A percentile compares a stretch with the other conserved stretches of the same genome.
phyloP scores from a whole-genome alignment of 2,113 vertebrate species.

The Cryptomyrus ogoouensis region DNA sequence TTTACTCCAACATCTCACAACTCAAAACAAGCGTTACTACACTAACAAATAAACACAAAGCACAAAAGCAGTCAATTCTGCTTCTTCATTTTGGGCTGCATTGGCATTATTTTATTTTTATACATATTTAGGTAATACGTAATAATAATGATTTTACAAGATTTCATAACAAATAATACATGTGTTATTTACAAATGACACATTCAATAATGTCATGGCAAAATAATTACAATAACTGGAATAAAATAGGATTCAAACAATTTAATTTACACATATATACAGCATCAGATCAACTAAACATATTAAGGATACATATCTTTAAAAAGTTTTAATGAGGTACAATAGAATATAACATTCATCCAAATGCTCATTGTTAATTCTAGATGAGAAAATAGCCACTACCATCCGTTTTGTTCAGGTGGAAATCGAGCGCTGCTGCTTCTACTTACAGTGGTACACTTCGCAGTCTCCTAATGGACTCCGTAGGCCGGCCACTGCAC shows the following conservation, averaged over 20 bases:
- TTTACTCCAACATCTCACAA: background rate
- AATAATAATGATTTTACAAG: background rate
- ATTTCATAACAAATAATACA: background rate
- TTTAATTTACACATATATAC: background rate
- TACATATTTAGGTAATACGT: background rate
- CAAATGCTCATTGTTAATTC: conserved; percentile 42
- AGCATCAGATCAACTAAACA: background rate
- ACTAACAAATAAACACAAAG: background rate
- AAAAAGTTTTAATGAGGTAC: background rate
- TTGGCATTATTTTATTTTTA: conserved; percentile 1
- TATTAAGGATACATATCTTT: background rate
- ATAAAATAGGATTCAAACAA: background rate
- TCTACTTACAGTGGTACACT: conserved; percentile 73
- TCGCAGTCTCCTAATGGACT: conserved; percentile 59
- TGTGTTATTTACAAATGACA: background rate
- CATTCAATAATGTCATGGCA: background rate
- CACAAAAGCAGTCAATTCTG: background rate
- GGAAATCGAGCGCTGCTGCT: conserved; percentile 43
- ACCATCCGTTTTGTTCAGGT: conserved; percentile 39
- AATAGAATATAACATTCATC: background rate
- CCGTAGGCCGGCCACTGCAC: conserved; percentile 40
- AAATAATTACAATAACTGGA: background rate
- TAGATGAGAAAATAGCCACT: conserved; percentile 24
- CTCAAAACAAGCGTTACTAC: background rate
- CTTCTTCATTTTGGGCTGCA: background rate